Evolutionary conservation across 2,888 invertebrate genomes (phyloP).

Genomic region (Strigamia crassipes): DNA sequence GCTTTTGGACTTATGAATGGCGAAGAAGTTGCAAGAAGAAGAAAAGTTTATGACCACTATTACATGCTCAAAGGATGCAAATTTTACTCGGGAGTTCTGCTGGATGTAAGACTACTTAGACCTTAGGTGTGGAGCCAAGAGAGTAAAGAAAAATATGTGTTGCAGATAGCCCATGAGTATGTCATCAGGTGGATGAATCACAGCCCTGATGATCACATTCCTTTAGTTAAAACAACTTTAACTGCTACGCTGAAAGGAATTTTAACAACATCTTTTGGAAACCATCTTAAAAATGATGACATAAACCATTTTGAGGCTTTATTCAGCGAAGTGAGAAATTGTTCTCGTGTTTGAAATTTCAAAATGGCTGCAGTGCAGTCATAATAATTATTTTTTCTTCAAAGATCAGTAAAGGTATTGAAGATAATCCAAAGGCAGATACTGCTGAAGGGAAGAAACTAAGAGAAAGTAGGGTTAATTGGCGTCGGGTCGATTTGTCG

Average conservation of each 20-base stretch:
- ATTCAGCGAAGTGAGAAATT: not conserved
- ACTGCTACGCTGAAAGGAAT: conserved; percentile 39
- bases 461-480: not conserved
- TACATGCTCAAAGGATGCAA: conserved; percentile 29
- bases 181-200: not conserved
- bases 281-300: not conserved
- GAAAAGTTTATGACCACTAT: conserved; percentile 18
- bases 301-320: not conserved
- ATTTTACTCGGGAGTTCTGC: not conserved
- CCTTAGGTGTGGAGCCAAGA: not conserved
- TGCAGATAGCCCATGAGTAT: conserved; percentile 19
- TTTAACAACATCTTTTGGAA: not conserved
- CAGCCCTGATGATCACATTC: conserved; percentile 29
- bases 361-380: not conserved
- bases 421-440: not conserved
- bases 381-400: not conserved
- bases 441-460: not conserved
- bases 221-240: conserved; percentile 24
- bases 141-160: not conserved
- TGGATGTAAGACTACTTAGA: not conserved
- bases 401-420: not conserved
- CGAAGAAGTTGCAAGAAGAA: not conserved
- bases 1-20: not conserved
- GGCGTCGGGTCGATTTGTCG: too few species aligned
- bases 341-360: not conserved